Evolutionary conservation across 2,888 invertebrate species (phyloP).

Genomic region (Leucophora obtusa): DNA sequence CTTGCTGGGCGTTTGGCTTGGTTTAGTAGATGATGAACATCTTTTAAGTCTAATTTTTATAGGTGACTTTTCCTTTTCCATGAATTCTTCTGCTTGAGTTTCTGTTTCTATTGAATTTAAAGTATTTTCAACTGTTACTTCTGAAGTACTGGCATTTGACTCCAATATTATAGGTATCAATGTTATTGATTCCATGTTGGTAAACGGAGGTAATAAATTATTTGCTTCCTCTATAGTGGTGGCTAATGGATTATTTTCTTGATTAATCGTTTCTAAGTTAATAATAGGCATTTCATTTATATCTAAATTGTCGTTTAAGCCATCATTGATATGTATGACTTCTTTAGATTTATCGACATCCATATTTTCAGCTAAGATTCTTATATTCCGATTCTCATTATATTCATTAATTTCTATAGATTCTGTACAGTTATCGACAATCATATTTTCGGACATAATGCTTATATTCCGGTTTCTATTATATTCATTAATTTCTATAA

Average conservation of each 20-base stretch:
- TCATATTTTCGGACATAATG: too few species aligned
- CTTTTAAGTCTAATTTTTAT: slow-evolving; percentile 27
- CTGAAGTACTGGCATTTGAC: neutral
- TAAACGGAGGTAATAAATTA: neutral
- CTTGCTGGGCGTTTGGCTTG: slow-evolving; percentile 11
- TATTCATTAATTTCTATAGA: too few species aligned
- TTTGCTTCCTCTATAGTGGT: neutral
- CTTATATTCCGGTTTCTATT: too few species aligned
- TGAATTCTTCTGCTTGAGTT: neutral
- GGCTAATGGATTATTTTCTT: neutral
- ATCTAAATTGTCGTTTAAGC: too few species aligned
- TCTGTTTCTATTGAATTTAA: neutral
- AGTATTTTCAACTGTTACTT: too few species aligned
- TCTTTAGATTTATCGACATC: too few species aligned
- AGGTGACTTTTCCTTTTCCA: neutral
- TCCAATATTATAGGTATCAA: neutral
- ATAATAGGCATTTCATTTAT: neutral
- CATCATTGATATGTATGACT: too few species aligned
- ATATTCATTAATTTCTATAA: slow-evolving; percentile 30
- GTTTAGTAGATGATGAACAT: slow-evolving; percentile 7
- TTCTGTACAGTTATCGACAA: slow-evolving; percentile 43
- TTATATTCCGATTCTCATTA: too few species aligned
- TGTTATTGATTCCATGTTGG: neutral
- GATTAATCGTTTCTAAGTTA: neutral
- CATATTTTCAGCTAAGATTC: too few species aligned